Base-by-base conservation (phyloP, 2,888 invertebrate genomes). In the Cheilosia vulpina region DNA sequence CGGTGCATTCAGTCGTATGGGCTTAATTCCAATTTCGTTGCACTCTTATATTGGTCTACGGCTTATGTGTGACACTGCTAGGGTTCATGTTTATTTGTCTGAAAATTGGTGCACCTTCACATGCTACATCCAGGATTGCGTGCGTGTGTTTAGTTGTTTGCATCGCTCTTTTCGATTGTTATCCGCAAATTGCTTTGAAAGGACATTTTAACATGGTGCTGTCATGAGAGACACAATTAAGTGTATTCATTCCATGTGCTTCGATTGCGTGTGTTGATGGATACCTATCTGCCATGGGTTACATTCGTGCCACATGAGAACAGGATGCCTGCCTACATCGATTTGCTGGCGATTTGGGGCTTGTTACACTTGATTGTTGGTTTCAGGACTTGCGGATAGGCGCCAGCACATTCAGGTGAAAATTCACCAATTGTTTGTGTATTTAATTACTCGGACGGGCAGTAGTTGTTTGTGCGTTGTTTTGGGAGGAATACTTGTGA, bases 291-390 rank as follows among this genome's bases (percentile, higher is more conserved):
- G 38, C 53, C 4, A 2, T 31, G 9, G 31, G 31, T 31, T 31
- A 31, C 0, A 31, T 2, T 31, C 31, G 2, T 31, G 9, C 9
- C 31, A 31, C 31, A 50, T 63, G 69, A 57, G 57, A 58, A 58
- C 38, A 21, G 52, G 65, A 53, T 31, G 45, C 34, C 19, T 62
- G 43, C 43, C 52, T 60, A 57, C 68, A 79, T 72, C 78, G 73
- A 83, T 79, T 83, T 79, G 50, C 55, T 34, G 47, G 68, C 73
- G 83, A 84, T 84, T 84, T 84, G 84, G 58, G 58, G 73, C 79
- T 69, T 65, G 73, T 69, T 79, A 63, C 68, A 68, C 19, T 55
- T 79, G 63, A 69, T 84, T 79, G 79, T 57, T 58, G 45, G 68
- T 63, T 73, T 17, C 68, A 34, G 41, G 66, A 75, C 57, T 63